These are phyloP conservation scores for Stictonetta naevosa DNA, from an alignment of 2,113 vertebrate genomes.

Conservation along the genomic window DNA sequence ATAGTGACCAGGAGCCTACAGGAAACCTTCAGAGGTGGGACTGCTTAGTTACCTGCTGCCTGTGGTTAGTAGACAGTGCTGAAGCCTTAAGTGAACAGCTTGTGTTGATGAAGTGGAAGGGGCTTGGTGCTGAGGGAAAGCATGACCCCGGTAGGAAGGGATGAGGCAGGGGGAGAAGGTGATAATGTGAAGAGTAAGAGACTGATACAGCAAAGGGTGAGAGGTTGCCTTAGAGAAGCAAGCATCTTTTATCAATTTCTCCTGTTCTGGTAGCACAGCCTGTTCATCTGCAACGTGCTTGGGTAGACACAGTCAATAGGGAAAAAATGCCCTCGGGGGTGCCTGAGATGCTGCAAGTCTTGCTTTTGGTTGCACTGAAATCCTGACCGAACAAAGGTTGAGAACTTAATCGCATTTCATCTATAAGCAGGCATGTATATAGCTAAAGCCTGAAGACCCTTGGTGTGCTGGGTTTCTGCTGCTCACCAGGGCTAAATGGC, in stretches of 20 bases:
- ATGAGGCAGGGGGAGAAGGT: not conserved
- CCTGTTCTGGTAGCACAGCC: not conserved
- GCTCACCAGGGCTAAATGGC: not conserved
- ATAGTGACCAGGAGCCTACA: not conserved
- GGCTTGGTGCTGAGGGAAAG: not conserved
- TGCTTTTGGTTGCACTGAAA: not conserved
- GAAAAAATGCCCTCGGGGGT: not conserved
- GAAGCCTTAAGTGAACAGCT: not conserved
- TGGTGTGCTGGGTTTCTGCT: not conserved
- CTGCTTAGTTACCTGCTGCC: not conserved
- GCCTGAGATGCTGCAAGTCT: not conserved
- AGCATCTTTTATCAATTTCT: not conserved
- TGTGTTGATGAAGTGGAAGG: not conserved
- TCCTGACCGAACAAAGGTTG: not conserved
- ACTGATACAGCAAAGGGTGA: not conserved
- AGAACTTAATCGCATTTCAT: not conserved
- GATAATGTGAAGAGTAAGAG: not conserved
- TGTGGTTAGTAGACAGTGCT: not conserved
- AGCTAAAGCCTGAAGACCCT: not conserved
- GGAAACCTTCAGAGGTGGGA: not conserved
- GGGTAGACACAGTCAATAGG: not conserved
- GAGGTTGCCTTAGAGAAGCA: not conserved
- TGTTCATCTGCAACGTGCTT: not conserved
- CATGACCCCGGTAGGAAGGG: not conserved
- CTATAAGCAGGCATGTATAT: not conserved